Conservation (phyloP, 2,113 vertebrate genomes). For the Merops nubicus region DNA sequence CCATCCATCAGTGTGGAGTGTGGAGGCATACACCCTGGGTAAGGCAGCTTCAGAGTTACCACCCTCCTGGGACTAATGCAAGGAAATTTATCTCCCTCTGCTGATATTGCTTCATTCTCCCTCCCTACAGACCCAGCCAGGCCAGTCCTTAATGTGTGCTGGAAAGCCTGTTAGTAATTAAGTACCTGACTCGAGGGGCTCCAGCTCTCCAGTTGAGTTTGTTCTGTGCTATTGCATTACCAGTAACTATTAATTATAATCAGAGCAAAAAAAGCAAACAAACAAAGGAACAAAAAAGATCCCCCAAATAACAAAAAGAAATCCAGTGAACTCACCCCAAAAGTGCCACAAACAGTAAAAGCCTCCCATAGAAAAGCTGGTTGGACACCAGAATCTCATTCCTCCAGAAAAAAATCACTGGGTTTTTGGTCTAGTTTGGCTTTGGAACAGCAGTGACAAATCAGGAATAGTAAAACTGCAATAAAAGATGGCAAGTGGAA, state of each 20-base stretch:
- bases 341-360: background rate
- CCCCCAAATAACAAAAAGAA: background rate
- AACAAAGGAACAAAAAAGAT: background rate
- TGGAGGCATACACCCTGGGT: background rate
- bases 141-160: background rate
- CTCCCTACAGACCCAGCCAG: background rate
- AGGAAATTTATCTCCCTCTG: background rate
- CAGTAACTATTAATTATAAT: background rate
- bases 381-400: background rate
- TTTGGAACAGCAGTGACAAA: background rate
- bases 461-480: background rate
- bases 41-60: background rate
- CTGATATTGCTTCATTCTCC: background rate
- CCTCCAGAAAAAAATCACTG: background rate
- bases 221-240: background rate
- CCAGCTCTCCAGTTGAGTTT: background rate
- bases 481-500: background rate
- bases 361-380: background rate
- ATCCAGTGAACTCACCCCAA: background rate
- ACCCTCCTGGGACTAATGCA: background rate
- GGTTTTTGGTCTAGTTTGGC: background rate
- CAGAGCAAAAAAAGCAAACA: background rate
- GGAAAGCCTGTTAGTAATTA: conserved; percentile 4
- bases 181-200: background rate
- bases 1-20: rapidly evolving